Evolutionary conservation across 2,888 invertebrate genomes (phyloP), one percentile per base, ranked within the genome.

Genomic region (Eupithecia insigniata): DNA sequence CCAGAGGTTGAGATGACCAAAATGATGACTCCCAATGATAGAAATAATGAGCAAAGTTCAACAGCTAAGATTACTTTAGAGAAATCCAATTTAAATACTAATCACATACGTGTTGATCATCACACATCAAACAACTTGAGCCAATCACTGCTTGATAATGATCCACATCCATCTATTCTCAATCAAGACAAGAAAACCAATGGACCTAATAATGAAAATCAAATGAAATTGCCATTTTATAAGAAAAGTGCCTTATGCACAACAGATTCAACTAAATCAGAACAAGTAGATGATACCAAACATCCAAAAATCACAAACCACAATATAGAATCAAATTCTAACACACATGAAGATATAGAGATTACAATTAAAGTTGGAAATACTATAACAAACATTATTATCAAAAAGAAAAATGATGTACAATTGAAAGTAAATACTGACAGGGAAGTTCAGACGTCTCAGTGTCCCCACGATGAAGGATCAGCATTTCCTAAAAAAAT

Each of bases 321-420:
- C 70, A 77, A 78, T 69, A 74, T 75, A 64, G 76, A 82, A 67
- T 75, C 80, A 66, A 78, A 81, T 76, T 66, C 78, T 67, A 83
- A 81, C 74, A 74, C 83, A 36, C 71, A 73, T 74, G 91, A 92
- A 78, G 90, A 93, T 73, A 90, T 93, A 77, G 87, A 90, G 79
- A 92, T 94, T 67, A 87, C 89, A 26, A 91, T 94, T 43, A 92
- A 88, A 88, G 85, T 90, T 65, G 92, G 92, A 16, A 89, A 84
- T 76, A 90, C 87, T 36, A 70, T 90, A 55, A 87, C 93, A 67
- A 93, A 92, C 78, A 90, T 93, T 76, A 79, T 85, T 32, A 92
- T 93, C 75, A 90, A 90, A 75, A 91, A 91, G 73, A 84, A 88
- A 60, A 89, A 87, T 82, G 87, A 92, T 85, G 80, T 89, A 4